Evolutionary conservation across 2,113 vertebrate genomes (phyloP).

Genomic region (Vulpes lagopus): DNA sequence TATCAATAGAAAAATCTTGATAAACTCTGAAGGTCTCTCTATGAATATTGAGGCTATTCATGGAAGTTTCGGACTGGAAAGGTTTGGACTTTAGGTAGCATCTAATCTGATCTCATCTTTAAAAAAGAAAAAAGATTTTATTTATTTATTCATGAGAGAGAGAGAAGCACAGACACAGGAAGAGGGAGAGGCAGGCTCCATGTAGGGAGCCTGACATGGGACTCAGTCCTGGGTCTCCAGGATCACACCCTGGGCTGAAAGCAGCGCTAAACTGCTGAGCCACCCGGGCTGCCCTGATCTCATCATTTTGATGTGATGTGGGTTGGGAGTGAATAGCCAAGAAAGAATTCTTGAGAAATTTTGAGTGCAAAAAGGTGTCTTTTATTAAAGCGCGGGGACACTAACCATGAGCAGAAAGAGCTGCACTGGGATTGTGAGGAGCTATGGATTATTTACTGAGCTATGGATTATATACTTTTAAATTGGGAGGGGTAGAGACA

Average conservation of each 20-base stretch:
- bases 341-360: not conserved
- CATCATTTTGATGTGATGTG: not conserved
- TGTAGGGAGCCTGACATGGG: too few species aligned
- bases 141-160: too few species aligned
- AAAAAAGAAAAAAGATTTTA: too few species aligned
- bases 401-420: not conserved
- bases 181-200: too few species aligned
- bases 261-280: too few species aligned
- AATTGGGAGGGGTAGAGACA: not conserved
- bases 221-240: too few species aligned
- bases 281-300: not conserved
- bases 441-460: not conserved
- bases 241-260: too few species aligned
- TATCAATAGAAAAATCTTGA: constrained; percentile 23
- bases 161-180: too few species aligned
- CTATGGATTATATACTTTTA: not conserved
- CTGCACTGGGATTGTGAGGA: not conserved
- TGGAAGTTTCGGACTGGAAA: not conserved
- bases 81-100: not conserved
- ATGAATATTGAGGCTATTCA: not conserved
- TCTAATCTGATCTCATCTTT: not conserved
- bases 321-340: not conserved
- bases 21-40: not conserved
- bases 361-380: not conserved
- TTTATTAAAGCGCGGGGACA: not conserved